These are phyloP conservation scores for Abrostola tripartita DNA, from an alignment of 2,888 invertebrate species.

Conservation along the genomic window DNA sequence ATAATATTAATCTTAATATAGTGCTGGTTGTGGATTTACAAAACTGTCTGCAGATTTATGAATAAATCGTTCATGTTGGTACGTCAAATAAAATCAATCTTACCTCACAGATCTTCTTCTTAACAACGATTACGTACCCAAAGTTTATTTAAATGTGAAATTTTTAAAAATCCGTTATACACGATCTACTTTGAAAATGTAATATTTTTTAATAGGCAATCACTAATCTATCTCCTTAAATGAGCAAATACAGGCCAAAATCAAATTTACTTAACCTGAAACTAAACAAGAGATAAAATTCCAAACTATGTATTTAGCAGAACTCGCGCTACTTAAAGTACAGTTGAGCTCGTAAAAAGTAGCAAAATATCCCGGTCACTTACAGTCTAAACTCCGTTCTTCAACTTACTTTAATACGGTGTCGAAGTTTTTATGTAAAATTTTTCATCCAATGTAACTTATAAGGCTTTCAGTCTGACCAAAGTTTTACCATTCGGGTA, in stretches of 20 bases:
- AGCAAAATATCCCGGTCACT: background rate
- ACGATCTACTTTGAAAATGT: too few species aligned
- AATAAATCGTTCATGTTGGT: too few species aligned
- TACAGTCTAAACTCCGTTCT: background rate
- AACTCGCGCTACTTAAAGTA: background rate
- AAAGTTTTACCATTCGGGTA: background rate
- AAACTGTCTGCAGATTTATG: too few species aligned
- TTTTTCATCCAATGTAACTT: background rate
- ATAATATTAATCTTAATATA: too few species aligned
- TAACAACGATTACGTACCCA: too few species aligned
- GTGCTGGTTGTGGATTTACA: too few species aligned
- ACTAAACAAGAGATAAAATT: background rate
- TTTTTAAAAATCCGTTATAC: too few species aligned
- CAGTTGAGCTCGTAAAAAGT: background rate
- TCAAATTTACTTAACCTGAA: background rate
- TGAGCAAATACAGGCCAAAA: background rate
- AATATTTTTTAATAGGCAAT: too few species aligned
- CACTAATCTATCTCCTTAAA: too few species aligned
- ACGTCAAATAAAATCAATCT: too few species aligned
- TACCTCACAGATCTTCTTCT: too few species aligned
- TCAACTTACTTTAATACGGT: background rate
- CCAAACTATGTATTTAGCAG: background rate
- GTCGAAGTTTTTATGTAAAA: background rate
- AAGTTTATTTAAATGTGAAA: too few species aligned
- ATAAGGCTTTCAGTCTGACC: background rate